These are phyloP conservation scores for Neuroscelio doddi DNA, from an alignment of 2,888 invertebrate genomes.

Conservation along the genomic window DNA sequence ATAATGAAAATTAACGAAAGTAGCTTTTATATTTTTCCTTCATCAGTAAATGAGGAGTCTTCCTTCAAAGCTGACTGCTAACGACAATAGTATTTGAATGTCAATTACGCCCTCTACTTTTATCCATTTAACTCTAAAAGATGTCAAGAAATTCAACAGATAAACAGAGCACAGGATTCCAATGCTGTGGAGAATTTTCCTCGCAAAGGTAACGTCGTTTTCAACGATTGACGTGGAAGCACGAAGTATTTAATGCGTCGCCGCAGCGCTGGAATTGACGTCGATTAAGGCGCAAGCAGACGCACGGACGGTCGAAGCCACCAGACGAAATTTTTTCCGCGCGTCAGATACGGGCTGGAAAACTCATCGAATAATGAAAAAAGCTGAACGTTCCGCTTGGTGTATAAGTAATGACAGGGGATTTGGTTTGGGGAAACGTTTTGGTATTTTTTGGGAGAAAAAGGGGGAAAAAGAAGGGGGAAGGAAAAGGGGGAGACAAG, in stretches of 20 bases:
- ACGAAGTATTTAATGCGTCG: conserved; percentile 37
- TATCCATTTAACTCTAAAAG: conserved; percentile 32
- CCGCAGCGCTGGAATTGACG: conserved; percentile 26
- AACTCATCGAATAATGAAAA: conserved; percentile 22
- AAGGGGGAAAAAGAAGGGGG: conserved; percentile 25
- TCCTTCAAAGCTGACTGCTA: conserved; percentile 14
- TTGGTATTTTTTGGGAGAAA: conserved; percentile 37
- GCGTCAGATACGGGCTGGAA: conserved; percentile 19
- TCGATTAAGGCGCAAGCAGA: conserved; percentile 17
- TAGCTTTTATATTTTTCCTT: conserved; percentile 16
- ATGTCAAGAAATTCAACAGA: conserved; percentile 30
- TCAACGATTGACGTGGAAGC: conserved; percentile 32
- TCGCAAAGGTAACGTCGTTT: conserved; percentile 37
- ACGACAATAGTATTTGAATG: conserved; percentile 24
- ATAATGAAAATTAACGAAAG: no score
- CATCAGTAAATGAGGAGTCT: conserved; percentile 9
- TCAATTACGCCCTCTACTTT: conserved; percentile 40
- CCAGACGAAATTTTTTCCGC: conserved; percentile 12
- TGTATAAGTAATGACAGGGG: conserved; percentile 36
- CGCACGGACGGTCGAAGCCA: conserved; percentile 25
- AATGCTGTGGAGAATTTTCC: conserved; percentile 24
- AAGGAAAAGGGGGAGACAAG: conserved; percentile 13
- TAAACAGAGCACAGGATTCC: conserved; percentile 27
- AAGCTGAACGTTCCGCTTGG: conserved; percentile 25
- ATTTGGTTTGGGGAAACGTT: conserved; percentile 42